Evolutionary conservation across 1,140 invertebrate species (phyloP).

Genomic region (Neodiprion fabricii): DNA sequence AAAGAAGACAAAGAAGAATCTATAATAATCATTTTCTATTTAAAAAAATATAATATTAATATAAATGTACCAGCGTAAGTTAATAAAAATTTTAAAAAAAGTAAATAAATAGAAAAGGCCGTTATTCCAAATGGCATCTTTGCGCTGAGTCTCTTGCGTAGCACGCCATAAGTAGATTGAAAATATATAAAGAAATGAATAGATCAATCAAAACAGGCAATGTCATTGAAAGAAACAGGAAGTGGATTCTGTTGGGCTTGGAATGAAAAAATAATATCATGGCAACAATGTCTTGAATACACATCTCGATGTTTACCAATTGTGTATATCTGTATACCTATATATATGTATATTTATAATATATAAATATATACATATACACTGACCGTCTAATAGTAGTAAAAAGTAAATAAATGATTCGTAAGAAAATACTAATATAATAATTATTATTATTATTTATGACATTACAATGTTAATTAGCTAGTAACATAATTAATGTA

Average conservation of each 20-base stretch:
- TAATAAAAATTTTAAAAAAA: not conserved
- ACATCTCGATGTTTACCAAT: slow-evolving; percentile 30
- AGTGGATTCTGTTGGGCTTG: slow-evolving; percentile 32
- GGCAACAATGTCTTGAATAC: slow-evolving; percentile 18
- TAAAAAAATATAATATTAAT: no score
- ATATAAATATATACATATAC: not conserved
- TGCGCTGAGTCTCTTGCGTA: not conserved
- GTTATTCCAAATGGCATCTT: not conserved
- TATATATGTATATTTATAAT: no score
- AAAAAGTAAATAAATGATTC: slow-evolving; percentile 26
- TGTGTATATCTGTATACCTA: slow-evolving; percentile 30
- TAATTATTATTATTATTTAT: slow-evolving; percentile 29
- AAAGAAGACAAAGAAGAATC: no score
- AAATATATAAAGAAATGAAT: slow-evolving; percentile 30
- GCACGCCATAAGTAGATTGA: slow-evolving; percentile 18
- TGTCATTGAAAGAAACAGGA: slow-evolving; percentile 36
- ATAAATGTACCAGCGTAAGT: no score
- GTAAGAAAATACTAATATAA: slow-evolving; percentile 33
- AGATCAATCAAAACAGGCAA: slow-evolving; percentile 27
- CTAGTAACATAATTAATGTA: not conserved
- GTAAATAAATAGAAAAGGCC: not conserved
- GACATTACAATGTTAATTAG: not conserved
- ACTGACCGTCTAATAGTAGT: slow-evolving; percentile 23
- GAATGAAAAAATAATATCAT: slow-evolving; percentile 11
- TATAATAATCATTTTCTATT: no score